A percentile compares a stretch with the other conserved stretches of the same genome.
Conservation (phyloP, 2,797 vertebrate genomes). For the Phrynocephalus forsythii region DNA sequence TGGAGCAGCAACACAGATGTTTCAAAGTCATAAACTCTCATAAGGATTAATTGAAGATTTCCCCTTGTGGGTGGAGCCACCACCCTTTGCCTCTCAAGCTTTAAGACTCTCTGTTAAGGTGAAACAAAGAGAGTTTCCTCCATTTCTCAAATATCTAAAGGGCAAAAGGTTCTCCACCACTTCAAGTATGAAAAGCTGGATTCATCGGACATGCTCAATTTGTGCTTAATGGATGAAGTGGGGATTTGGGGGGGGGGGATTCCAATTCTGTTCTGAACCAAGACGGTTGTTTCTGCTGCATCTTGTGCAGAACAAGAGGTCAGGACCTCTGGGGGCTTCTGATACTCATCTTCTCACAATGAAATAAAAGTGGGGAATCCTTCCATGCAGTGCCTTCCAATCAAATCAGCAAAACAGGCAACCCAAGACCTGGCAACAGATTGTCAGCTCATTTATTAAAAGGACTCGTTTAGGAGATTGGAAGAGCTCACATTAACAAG, state of each 20-base stretch:
- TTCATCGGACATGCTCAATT: neutral
- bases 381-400: neutral
- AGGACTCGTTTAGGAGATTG: slow-evolving; percentile 33
- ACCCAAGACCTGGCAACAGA: neutral
- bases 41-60: too few species aligned
- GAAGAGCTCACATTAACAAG: neutral
- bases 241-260: neutral
- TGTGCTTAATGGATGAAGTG: neutral
- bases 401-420: neutral
- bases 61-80: too few species aligned
- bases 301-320: neutral
- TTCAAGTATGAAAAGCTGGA: neutral
- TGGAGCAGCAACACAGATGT: too few species aligned
- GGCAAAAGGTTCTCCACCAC: neutral
- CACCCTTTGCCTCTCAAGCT: too few species aligned
- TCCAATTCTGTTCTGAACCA: neutral
- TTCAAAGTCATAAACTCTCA: too few species aligned
- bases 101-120: too few species aligned
- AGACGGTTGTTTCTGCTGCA: neutral
- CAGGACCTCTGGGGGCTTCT: neutral
- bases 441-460: fast-evolving
- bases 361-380: neutral
- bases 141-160: neutral
- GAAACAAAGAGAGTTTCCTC: too few species aligned
- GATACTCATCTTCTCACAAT: neutral